phyloP scores from a whole-genome alignment of 2,797 vertebrate genomes.

The Eleutherodactylus coqui region DNA sequence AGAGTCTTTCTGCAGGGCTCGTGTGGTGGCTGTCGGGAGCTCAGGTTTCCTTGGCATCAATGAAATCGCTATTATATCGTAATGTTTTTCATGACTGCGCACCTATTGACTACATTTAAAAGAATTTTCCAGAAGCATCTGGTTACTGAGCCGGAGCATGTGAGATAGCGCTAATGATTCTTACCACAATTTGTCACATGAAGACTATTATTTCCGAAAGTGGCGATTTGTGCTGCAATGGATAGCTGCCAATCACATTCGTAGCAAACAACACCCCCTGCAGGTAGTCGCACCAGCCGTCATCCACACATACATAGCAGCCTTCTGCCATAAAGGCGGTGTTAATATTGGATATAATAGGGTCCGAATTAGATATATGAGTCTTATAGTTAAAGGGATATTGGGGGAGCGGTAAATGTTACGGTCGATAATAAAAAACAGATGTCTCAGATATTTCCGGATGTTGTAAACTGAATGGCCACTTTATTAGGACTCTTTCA shows the following conservation, averaged over 20 bases:
- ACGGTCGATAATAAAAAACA: no score
- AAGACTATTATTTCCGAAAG: background rate
- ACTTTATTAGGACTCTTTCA: no score
- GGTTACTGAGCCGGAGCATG: background rate
- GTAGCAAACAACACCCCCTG: background rate
- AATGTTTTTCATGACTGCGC: conserved; percentile 24
- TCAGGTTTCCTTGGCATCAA: background rate
- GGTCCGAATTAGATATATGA: no score
- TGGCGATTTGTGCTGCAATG: background rate
- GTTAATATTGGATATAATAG: no score
- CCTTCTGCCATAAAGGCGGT: no score
- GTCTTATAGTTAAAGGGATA: no score
- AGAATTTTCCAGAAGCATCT: background rate
- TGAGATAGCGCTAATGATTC: background rate
- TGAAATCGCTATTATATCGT: background rate
- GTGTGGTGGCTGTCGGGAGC: background rate
- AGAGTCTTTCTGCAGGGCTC: background rate
- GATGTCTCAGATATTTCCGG: no score
- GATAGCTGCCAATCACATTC: background rate
- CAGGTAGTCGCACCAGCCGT: background rate
- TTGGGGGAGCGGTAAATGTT: no score
- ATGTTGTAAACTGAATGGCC: no score
- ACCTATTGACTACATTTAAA: background rate
- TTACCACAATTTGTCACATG: background rate
- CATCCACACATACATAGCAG: no score